Conservation (phyloP, 2,113 vertebrate species). For the Sialia sialis region DNA sequence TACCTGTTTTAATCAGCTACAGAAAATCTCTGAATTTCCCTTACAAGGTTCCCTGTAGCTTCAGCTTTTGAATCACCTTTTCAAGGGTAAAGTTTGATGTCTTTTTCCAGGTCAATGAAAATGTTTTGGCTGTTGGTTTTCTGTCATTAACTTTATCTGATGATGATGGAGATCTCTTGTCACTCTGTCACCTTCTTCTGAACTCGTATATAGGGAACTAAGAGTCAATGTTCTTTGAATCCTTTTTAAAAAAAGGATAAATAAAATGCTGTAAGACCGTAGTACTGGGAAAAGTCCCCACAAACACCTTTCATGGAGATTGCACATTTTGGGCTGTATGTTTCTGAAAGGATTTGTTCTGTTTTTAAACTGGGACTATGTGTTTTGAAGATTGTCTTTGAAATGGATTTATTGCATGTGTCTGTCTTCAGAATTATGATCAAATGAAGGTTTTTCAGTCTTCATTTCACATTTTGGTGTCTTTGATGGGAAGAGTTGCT, state of each 20-base stretch:
- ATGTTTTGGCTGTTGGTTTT: background rate
- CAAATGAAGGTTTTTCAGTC: background rate
- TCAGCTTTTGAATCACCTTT: background rate
- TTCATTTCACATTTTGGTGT: background rate
- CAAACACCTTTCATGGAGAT: background rate
- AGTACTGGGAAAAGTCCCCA: background rate
- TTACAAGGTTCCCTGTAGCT: background rate
- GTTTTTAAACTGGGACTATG: background rate
- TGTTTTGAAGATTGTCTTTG: background rate
- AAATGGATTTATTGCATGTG: background rate
- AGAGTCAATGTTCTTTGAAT: background rate
- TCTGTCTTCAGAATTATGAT: background rate
- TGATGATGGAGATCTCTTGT: background rate
- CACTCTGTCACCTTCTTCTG: background rate
- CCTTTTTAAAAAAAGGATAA: background rate
- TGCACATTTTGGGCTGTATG: background rate
- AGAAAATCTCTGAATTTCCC: background rate
- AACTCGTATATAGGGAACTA: rapidly evolving
- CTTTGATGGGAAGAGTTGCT: background rate
- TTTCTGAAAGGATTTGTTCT: background rate
- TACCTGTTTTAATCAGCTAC: background rate
- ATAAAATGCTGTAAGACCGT: background rate
- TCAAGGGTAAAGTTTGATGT: background rate
- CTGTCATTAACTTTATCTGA: background rate
- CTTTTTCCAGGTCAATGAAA: background rate